Evolutionary conservation across 2,113 vertebrate species (phyloP), one percentile per base, ranked within the genome.

Genomic region (Calyptommatus sinebrachiatus): DNA sequence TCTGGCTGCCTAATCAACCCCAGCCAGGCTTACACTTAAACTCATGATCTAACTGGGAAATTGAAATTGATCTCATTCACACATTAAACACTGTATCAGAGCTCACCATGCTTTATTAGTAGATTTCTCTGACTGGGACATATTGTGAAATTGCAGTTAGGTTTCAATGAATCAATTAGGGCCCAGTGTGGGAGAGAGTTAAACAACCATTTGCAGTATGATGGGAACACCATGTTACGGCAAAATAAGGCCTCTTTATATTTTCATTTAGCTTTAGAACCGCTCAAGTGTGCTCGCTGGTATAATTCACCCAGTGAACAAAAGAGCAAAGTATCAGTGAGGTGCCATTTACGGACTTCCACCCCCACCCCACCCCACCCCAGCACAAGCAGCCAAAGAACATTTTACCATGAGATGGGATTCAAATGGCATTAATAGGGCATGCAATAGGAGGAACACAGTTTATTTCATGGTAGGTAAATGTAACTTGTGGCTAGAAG

Each of bases 101-200:
- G 45, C 86, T 90, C 92, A 72, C 83, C 73, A 68, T 90, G 88
- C 90, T 84, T 62, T 92, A 95, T 95, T 95, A 95, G 92, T 89
- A 94, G 92, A 91, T 92, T 94, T 94, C 90, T 91, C 86, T 76
- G 90, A 75, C 89, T 89, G 86, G 87, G 92, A 89, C 84, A 85
- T 0, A 86, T 91, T 92, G 14, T 86, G 89, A 92, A 92, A 86
- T 86, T 92, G 83, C 94, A 91, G 91, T 84, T 93, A 93, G 89
- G 89, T 90, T 66, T 92, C 93, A 84, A 91, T 91, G 90, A 94
- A 94, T 94, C 94, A 94, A 92, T 94, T 93, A 93, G 84, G 91
- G 85, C 86, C 84, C 94, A 92, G 90, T 82, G 84, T 86, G 88
- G 80, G 87, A 86, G 80, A n/a, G 7, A 93, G 88, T 88, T 88